phyloP scores from a whole-genome alignment of 2,797 vertebrate genomes.

The Aplochiton taeniatus region DNA sequence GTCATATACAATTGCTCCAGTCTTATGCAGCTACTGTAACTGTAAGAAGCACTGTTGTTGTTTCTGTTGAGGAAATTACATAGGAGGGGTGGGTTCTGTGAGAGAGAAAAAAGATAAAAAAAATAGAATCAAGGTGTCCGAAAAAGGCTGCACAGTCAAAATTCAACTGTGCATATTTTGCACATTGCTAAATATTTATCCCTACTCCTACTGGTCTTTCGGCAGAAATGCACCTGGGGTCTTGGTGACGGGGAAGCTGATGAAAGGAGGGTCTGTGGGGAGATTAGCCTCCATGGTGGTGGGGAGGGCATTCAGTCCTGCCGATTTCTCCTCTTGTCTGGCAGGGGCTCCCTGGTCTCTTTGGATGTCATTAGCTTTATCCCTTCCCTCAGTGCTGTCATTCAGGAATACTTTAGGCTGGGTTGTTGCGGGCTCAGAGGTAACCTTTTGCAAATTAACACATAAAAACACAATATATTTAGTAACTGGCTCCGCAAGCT shows the following conservation, averaged over 20 bases:
- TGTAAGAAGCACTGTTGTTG: neutral
- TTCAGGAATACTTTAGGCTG: conserved; percentile 52
- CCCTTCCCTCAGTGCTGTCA: conserved; percentile 57
- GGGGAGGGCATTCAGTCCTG: conserved; percentile 14
- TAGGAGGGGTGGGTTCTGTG: neutral
- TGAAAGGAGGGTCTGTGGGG: conserved; percentile 61
- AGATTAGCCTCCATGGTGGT: conserved; percentile 34
- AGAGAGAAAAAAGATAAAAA: neutral
- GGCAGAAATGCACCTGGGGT: conserved; percentile 69
- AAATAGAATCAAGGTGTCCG: neutral
- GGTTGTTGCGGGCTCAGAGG: conserved; percentile 46
- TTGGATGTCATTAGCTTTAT: conserved; percentile 71
- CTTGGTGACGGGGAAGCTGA: conserved; percentile 71
- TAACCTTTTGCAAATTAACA: conserved; percentile 52
- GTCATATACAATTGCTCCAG: conserved; percentile 6
- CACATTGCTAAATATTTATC: neutral
- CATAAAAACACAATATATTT: conserved; percentile 14
- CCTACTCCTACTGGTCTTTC: neutral
- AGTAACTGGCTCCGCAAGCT: too few relatives aligned
- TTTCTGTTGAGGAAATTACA: too few relatives aligned
- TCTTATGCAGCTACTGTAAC: neutral
- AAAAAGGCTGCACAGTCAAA: neutral
- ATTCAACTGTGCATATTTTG: neutral
- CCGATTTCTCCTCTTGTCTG: conserved; percentile 45
- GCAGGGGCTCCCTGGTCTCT: conserved; percentile 72